Evolutionary conservation across 1,140 invertebrate species (phyloP).

Genomic region (Leptoteleia sp.): DNA sequence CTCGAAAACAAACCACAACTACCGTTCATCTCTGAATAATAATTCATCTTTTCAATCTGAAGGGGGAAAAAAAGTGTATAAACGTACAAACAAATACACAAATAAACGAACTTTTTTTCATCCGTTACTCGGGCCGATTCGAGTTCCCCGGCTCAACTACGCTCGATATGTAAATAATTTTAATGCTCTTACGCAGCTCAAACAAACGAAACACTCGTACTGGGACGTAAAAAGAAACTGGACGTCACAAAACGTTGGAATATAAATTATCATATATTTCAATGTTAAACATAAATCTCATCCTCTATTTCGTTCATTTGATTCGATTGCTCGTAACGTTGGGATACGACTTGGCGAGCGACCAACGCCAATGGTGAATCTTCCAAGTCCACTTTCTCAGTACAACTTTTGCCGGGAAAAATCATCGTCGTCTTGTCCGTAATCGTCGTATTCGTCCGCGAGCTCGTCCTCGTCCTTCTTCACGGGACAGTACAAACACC

Average conservation of each 20-base stretch:
- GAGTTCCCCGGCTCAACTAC: neutral
- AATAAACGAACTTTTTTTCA: slow-evolving; percentile 14
- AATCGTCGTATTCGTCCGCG: slow-evolving; percentile 66
- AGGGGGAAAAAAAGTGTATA: slow-evolving; percentile 13
- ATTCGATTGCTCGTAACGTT: neutral
- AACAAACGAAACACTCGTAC: slow-evolving; percentile 1
- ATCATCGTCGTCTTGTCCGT: slow-evolving; percentile 69
- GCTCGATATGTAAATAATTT: slow-evolving; percentile 1
- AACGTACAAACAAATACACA: neutral
- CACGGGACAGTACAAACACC: slow-evolving; percentile 75
- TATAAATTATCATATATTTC: slow-evolving; percentile 41
- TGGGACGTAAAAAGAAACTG: slow-evolving; percentile 14
- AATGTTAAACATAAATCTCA: slow-evolving; percentile 25
- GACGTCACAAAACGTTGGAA: slow-evolving; percentile 17
- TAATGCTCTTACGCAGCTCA: neutral
- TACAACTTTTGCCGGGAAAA: slow-evolving; percentile 43
- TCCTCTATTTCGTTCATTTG: slow-evolving; percentile 8
- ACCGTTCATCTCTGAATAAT: neutral
- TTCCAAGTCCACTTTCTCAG: too few species aligned
- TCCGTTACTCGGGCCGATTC: neutral
- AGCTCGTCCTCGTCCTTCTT: slow-evolving; percentile 41
- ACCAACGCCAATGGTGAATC: too few species aligned
- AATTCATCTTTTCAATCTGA: slow-evolving; percentile 11
- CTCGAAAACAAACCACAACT: too few species aligned
- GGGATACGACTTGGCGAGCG: too few species aligned